phyloP scores from a whole-genome alignment of 2,797 vertebrate genomes.

The Hybognathus amarus region DNA sequence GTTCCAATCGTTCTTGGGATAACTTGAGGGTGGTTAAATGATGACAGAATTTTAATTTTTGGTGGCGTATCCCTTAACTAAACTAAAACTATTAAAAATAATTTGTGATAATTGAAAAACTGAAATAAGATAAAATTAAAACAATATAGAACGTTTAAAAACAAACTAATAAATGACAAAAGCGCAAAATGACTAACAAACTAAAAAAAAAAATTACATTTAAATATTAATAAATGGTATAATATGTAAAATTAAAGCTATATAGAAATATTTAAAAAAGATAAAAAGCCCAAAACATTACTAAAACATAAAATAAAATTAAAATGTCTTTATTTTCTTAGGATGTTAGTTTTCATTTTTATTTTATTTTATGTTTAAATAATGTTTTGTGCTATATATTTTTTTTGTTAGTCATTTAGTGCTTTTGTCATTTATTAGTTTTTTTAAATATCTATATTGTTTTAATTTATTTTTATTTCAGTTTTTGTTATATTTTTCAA shows the following conservation, averaged over 20 bases:
- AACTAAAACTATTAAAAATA: not conserved
- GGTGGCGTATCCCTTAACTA: not conserved
- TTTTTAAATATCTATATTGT: not conserved
- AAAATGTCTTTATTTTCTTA: not conserved
- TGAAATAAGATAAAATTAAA: not conserved
- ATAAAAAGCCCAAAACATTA: too few relatives aligned
- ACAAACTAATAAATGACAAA: too few relatives aligned
- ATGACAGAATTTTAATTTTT: not conserved
- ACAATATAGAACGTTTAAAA: not conserved
- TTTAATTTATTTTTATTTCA: not conserved
- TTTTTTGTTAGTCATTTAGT: not conserved
- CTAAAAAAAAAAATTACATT: too few relatives aligned
- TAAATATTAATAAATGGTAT: too few relatives aligned
- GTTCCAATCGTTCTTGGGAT: too few relatives aligned
- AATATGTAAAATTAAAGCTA: too few relatives aligned
- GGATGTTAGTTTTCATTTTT: not conserved
- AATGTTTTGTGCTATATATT: not conserved
- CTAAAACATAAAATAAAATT: too few relatives aligned
- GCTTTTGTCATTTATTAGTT: not conserved
- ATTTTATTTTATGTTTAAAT: not conserved
- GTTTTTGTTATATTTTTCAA: not conserved
- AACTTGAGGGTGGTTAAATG: not conserved
- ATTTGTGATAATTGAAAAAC: not conserved
- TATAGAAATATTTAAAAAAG: too few relatives aligned
- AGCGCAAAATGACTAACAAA: too few relatives aligned